Percentiles rank a stretch among this genome's conserved stretches.
Evolutionary conservation across 2,113 vertebrate species (phyloP).

Genomic region (Rhizomys pruinosus): DNA sequence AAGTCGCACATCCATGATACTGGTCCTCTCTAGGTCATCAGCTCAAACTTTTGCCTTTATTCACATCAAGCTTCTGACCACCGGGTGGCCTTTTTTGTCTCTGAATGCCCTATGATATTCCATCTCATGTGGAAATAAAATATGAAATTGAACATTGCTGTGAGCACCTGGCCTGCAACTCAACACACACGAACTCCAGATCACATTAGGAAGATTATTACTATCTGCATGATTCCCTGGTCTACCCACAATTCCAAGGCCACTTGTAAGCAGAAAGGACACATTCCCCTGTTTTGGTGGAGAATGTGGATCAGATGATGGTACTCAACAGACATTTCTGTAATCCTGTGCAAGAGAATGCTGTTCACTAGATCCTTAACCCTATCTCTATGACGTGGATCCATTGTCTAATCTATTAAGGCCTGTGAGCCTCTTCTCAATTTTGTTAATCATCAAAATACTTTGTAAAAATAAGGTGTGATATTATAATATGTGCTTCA

Average conservation of each 20-base stretch:
- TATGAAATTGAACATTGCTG: neutral
- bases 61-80: neutral
- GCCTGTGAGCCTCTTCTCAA: neutral
- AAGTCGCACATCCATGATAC: neutral
- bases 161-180: neutral
- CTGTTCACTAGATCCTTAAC: neutral
- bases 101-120: neutral
- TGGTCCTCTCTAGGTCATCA: neutral
- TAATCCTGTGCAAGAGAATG: neutral
- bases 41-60: neutral
- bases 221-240: neutral
- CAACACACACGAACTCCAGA: neutral
- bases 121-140: neutral
- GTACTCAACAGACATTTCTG: neutral
- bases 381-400: neutral
- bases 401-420: neutral
- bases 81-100: neutral
- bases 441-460: neutral
- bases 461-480: neutral
- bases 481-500: neutral
- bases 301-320: neutral
- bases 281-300: neutral
- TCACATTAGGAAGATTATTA: neutral
- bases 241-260: neutral
- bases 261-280: neutral